phyloP scores from a whole-genome alignment of 2,797 vertebrate genomes.

The Myotis vivesi region DNA sequence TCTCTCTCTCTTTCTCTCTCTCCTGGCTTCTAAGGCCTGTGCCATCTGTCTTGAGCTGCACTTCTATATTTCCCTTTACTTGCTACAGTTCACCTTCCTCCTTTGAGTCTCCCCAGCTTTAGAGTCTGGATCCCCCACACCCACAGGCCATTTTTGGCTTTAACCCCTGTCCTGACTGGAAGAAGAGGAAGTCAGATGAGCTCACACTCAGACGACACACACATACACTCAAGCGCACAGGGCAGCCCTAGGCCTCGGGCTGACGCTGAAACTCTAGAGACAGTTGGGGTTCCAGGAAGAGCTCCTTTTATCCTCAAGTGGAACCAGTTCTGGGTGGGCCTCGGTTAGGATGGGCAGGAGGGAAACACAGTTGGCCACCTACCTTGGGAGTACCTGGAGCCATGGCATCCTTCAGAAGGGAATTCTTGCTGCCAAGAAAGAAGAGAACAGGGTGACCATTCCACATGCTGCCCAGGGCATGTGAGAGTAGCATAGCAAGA shows the following conservation, averaged over 20 bases:
- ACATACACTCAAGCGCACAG: neutral
- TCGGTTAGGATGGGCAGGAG: neutral
- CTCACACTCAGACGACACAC: neutral
- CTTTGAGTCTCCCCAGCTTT: neutral
- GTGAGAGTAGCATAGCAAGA: slow-evolving; percentile 3
- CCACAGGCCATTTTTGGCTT: neutral
- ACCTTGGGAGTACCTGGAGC: slow-evolving; percentile 97
- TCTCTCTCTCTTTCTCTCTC: neutral
- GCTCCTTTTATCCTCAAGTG: neutral
- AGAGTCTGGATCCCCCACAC: neutral
- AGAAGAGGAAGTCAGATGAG: slow-evolving; percentile 37
- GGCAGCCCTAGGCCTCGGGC: neutral
- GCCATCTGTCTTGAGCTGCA: neutral
- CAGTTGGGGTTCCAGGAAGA: neutral
- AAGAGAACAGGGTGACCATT: slow-evolving; percentile 78
- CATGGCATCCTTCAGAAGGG: slow-evolving; percentile 92
- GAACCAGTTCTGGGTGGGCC: neutral
- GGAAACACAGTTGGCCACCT: slow-evolving; percentile 79
- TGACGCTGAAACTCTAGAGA: neutral
- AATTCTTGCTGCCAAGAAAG: slow-evolving; percentile 93
- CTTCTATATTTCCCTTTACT: neutral
- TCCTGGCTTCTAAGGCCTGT: neutral
- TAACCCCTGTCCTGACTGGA: neutral
- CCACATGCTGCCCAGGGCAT: slow-evolving; percentile 42
- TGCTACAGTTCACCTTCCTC: neutral